phyloP scores from a whole-genome alignment of 2,888 invertebrate genomes.

The Sphaerophoria taeniata region DNA sequence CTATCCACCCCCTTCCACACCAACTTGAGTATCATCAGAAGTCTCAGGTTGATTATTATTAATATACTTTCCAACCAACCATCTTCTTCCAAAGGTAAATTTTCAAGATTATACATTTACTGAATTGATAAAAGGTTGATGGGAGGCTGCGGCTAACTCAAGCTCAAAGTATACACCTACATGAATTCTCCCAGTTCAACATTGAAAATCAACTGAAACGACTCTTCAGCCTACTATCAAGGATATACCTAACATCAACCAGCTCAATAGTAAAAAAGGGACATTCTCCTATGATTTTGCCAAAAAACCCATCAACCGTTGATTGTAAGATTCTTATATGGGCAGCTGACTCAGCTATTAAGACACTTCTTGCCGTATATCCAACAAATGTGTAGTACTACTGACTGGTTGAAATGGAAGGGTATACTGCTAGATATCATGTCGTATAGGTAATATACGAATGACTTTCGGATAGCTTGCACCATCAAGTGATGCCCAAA shows the following conservation, averaged over 20 bases:
- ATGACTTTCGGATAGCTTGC: too few relatives aligned
- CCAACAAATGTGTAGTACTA: neutral
- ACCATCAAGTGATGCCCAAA: constrained; percentile 8
- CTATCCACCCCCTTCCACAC: neutral
- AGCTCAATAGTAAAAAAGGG: constrained; percentile 10
- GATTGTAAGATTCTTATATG: constrained; percentile 64
- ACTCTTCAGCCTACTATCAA: constrained; percentile 12
- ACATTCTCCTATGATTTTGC: constrained; percentile 63
- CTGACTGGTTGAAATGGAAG: constrained; percentile 22
- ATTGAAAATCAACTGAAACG: constrained; percentile 58
- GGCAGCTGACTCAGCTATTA: constrained; percentile 70
- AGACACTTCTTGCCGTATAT: constrained; percentile 65
- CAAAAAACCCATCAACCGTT: constrained; percentile 66
- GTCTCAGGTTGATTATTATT: constrained; percentile 37
- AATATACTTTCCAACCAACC: constrained; percentile 2
- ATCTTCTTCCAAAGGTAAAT: neutral
- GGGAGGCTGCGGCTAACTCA: constrained; percentile 6
- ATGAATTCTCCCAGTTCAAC: constrained; percentile 23
- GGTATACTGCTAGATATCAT: neutral
- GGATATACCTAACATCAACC: neutral
- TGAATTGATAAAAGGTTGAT: neutral
- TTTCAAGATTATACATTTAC: neutral
- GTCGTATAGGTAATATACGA: constrained; percentile 56
- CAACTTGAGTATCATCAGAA: neutral
- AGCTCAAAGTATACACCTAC: constrained; percentile 15